Evolutionary conservation across 1,140 invertebrate species (phyloP).

Genomic region (Bombus turneri): DNA sequence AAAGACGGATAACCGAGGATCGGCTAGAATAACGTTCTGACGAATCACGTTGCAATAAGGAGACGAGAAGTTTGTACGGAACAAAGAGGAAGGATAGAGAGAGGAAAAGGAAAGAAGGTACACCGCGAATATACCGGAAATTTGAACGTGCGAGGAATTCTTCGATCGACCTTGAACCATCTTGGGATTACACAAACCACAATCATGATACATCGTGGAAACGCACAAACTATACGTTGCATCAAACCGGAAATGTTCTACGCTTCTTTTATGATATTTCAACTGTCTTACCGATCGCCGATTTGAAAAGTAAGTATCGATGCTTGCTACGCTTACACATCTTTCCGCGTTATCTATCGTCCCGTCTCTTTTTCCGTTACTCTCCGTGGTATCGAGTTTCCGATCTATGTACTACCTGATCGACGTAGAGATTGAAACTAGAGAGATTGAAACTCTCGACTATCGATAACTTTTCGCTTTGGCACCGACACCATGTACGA

Average conservation of each 20-base stretch:
- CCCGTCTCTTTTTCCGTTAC: too few species aligned
- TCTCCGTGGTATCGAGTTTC: neutral
- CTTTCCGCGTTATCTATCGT: too few species aligned
- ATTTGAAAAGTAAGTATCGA: slow-evolving; percentile 54
- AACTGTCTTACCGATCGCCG: slow-evolving; percentile 55
- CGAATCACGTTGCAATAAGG: neutral
- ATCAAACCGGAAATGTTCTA: neutral
- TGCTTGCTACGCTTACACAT: too few species aligned
- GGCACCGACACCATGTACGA: too few species aligned
- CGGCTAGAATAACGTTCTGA: neutral
- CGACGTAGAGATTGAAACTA: neutral
- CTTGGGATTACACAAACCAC: neutral
- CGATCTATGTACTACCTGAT: neutral
- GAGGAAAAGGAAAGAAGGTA: neutral
- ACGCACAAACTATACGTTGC: neutral
- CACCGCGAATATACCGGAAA: neutral
- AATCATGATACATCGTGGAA: slow-evolving; percentile 21
- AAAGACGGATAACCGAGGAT: neutral
- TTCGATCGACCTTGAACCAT: neutral
- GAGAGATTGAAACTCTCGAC: neutral
- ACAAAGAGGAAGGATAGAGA: neutral
- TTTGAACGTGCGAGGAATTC: neutral
- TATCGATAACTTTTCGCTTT: neutral
- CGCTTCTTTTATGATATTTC: neutral
- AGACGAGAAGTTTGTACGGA: neutral